phyloP scores from a whole-genome alignment of 2,888 invertebrate genomes.

The Leptarthrus brevirostris region DNA sequence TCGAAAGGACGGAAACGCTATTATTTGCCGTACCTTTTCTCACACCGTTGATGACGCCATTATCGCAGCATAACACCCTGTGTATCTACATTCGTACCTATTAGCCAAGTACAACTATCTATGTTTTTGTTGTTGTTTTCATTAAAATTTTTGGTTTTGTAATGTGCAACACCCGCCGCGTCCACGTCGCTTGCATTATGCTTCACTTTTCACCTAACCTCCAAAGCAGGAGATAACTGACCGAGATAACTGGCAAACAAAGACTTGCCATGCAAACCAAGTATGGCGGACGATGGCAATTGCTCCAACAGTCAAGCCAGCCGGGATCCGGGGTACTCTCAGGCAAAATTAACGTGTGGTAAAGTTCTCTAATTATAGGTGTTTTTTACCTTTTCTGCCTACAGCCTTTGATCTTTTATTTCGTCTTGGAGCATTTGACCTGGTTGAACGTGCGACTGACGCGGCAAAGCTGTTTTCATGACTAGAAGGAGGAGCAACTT shows the following conservation, averaged over 20 bases:
- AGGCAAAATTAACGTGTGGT: constrained; percentile 57
- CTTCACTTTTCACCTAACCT: constrained; percentile 31
- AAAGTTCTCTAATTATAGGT: constrained; percentile 59
- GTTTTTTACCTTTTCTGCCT: constrained; percentile 50
- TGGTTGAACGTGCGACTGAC: constrained; percentile 24
- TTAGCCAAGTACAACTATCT: neutral
- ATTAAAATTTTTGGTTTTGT: constrained; percentile 32
- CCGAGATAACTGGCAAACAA: constrained; percentile 53
- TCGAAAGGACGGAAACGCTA: constrained; percentile 1
- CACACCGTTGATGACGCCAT: constrained; percentile 4
- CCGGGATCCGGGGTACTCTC: constrained; percentile 53
- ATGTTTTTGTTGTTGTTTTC: neutral
- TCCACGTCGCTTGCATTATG: constrained; percentile 10
- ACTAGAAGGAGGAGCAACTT: constrained; percentile 33
- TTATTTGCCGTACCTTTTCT: neutral
- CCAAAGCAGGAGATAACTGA: constrained; percentile 40
- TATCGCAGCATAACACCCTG: neutral
- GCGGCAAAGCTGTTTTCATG: neutral
- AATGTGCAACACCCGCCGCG: constrained; percentile 38
- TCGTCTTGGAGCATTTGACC: constrained; percentile 29
- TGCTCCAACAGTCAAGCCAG: constrained; percentile 53
- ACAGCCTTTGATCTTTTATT: constrained; percentile 39
- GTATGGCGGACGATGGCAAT: neutral
- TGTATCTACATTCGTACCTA: too few species aligned
- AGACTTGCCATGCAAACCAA: constrained; percentile 51